Conservation (phyloP, 2,888 invertebrate genomes). For the Argyresthia albistria region DNA sequence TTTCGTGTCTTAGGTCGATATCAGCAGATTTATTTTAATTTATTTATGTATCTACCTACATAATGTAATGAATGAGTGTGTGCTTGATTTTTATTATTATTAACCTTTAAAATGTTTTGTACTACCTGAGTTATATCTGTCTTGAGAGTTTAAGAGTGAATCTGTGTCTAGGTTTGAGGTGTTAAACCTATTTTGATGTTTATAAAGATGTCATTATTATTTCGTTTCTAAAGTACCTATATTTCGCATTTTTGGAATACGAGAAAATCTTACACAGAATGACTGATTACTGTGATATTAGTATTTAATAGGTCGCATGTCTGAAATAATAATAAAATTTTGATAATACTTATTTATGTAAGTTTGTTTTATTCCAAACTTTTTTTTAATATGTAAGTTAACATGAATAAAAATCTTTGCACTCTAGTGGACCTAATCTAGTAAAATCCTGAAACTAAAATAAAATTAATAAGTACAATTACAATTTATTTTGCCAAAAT, state of each 20-base stretch:
- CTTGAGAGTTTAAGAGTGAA: no score
- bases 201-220: neutral
- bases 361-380: neutral
- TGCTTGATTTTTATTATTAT: no score
- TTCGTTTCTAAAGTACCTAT: neutral
- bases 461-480: neutral
- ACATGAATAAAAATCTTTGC: neutral
- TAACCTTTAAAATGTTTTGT: no score
- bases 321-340: neutral
- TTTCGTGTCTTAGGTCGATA: neutral
- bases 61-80: no score
- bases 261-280: slow-evolving; percentile 10
- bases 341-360: neutral
- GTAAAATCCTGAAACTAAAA: neutral
- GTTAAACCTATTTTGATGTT: neutral
- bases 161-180: neutral
- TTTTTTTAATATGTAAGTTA: neutral
- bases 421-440: neutral
- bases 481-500: no score
- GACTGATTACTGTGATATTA: slow-evolving; percentile 59
- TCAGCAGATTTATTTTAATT: neutral
- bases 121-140: no score
- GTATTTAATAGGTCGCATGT: slow-evolving; percentile 9
- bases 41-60: neutral
- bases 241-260: neutral